phyloP scores from a whole-genome alignment of 2,888 invertebrate genomes.

The Trissoscelio sp. region DNA sequence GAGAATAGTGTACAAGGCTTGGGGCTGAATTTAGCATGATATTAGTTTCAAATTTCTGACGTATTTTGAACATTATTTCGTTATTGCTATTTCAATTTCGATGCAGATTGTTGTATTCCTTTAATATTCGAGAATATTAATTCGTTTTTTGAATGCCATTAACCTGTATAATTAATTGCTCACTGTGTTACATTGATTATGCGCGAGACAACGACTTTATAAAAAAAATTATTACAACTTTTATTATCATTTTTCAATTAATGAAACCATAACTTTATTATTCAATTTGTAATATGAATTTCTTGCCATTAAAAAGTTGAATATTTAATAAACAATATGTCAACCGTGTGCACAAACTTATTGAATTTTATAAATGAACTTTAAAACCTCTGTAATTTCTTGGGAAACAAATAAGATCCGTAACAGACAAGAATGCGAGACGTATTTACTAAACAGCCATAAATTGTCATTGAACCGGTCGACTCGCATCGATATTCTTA shows the following conservation, averaged over 20 bases:
- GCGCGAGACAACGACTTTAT: background rate
- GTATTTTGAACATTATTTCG: conserved; percentile 40
- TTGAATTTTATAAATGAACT: conserved; percentile 12
- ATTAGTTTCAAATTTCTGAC: conserved; percentile 49
- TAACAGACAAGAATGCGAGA: conserved; percentile 38
- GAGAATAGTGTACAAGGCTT: conserved; percentile 11
- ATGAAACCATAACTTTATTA: background rate
- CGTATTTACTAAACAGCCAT: conserved; percentile 50
- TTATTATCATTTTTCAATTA: background rate
- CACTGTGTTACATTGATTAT: background rate
- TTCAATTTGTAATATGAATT: too few species aligned
- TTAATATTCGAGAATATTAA: conserved; percentile 22
- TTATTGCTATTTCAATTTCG: conserved; percentile 38
- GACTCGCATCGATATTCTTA: conserved; percentile 53
- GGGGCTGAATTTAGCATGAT: conserved; percentile 47
- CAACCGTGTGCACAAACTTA: background rate
- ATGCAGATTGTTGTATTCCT: conserved; percentile 16
- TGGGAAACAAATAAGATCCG: conserved; percentile 17
- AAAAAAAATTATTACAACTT: background rate
- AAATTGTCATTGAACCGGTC: conserved; percentile 49
- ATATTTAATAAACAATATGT: background rate
- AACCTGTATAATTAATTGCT: background rate
- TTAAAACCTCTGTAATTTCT: conserved; percentile 1
- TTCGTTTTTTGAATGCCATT: background rate
- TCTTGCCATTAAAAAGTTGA: background rate